Evolutionary conservation across 2,888 invertebrate genomes (phyloP), one percentile per base, ranked within the genome.

Genomic region (Cantharis flavilabris): DNA sequence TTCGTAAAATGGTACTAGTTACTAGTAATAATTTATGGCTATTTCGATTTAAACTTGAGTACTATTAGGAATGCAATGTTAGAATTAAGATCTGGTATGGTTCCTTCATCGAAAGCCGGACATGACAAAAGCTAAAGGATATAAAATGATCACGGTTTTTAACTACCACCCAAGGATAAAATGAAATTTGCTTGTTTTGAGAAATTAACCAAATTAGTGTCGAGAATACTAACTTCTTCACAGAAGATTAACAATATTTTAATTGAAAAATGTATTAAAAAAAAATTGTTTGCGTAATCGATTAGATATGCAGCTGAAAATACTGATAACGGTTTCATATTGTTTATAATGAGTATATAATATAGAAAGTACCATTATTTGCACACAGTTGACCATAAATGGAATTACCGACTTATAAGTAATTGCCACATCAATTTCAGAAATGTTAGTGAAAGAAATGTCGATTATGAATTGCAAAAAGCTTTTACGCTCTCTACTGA

Each of bases 91-190:
- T n/a, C 49, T 2, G 3, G 49, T n/a, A n/a, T n/a, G 49, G 49
- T 49, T 49, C 49, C 49, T n/a, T 49, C n/a, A 49, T n/a, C 49
- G n/a, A 23, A 20, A 67, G 23, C 23, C 26, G 13, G n/a, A 23
- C 65, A 67, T 23, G 23, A 7, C 49, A 69, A 72, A 70, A 33
- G 76, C 78, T 73, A 14, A 71, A 76, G 76, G 78, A 73, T 67
- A 72, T 72, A 73, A 76, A 78, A 76, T 78, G 73, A 78, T 78
- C 73, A 78, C 71, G 71, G 69, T 71, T 13, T 65, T 20, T 67
- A 72, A 76, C 72, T 23, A 79, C 79, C 77, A 79, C 79, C 75
- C 76, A 75, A 72, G 67, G 64, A 62, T 72, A 63, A 69, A n/a
- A n/a, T n/a, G n/a, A n/a, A 65, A 20, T 65, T 65, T 14, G 20